Percentiles rank a stretch among this genome's conserved stretches.
These are phyloP conservation scores for Trichoplax adhaerens DNA, from an alignment of 37 sponge, comb jelly and placozoan genomes.

Conservation along the genomic window DNA sequence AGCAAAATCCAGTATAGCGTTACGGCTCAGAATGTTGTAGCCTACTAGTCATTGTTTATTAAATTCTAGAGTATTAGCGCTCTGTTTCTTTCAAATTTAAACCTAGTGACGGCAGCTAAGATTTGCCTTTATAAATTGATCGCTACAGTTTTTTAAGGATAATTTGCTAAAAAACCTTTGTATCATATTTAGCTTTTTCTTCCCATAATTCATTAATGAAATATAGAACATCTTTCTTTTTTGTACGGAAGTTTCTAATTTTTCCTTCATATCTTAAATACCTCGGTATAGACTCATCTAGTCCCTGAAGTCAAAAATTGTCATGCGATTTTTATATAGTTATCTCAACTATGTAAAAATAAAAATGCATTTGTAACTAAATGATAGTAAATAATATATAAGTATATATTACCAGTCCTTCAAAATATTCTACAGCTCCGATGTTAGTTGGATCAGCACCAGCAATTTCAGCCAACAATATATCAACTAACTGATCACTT, in stretches of 20 bases:
- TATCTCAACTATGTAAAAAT: neutral
- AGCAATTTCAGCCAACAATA: slow-evolving; percentile 60
- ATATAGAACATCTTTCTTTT: slow-evolving; percentile 21
- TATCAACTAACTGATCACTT: slow-evolving; percentile 66
- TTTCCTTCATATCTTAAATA: slow-evolving; percentile 51
- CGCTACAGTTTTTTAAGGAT: too few relatives aligned
- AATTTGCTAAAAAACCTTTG: neutral
- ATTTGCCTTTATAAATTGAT: too few relatives aligned
- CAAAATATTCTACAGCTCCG: slow-evolving; percentile 32
- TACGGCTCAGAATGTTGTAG: too few relatives aligned
- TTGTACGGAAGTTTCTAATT: slow-evolving; percentile 35
- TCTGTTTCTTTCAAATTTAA: too few relatives aligned
- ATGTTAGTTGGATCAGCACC: slow-evolving; percentile 46
- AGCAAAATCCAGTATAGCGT: too few relatives aligned
- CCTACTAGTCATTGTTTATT: too few relatives aligned
- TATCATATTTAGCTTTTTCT: slow-evolving; percentile 10
- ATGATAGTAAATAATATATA: neutral
- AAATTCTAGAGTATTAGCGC: too few relatives aligned
- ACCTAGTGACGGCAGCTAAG: too few relatives aligned
- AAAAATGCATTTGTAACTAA: neutral
- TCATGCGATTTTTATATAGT: neutral
- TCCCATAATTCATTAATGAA: slow-evolving; percentile 73
- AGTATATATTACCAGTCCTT: slow-evolving; percentile 35
- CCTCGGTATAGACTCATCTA: slow-evolving; percentile 37
- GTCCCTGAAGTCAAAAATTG: slow-evolving; percentile 32